These are phyloP conservation scores for Homalodisca vitripennis DNA, from an alignment of 1,140 invertebrate genomes.

Conservation along the genomic window DNA sequence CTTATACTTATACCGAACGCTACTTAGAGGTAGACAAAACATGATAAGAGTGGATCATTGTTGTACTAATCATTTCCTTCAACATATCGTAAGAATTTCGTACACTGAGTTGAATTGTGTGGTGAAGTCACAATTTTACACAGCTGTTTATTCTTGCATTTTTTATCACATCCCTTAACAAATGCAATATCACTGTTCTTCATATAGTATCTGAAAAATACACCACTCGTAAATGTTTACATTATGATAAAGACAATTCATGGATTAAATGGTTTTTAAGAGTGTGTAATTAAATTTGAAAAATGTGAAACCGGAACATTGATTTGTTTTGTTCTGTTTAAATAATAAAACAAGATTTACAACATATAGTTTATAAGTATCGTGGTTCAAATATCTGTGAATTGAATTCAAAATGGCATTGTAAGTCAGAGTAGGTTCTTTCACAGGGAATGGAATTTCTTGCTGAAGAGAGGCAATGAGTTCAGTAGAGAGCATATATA, in stretches of 20 bases:
- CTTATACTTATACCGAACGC: no score
- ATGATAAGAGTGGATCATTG: no score
- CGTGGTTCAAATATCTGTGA: not conserved
- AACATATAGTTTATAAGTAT: not conserved
- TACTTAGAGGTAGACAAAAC: no score
- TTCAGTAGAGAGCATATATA: no score
- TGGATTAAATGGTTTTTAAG: not conserved
- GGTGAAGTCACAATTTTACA: not conserved
- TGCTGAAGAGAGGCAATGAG: no score
- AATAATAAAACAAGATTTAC: not conserved
- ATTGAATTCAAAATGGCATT: no score
- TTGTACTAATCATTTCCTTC: no score
- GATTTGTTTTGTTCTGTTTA: not conserved
- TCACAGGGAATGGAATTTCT: no score
- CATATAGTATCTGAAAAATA: not conserved
- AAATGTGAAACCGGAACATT: not conserved
- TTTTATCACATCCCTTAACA: not conserved
- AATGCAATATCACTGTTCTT: not conserved
- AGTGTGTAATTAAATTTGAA: not conserved
- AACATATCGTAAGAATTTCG: no score
- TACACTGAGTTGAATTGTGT: no score
- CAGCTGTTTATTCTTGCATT: not conserved
- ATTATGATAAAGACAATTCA: not conserved
- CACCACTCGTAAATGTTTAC: not conserved
- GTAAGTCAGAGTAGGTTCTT: no score